A percentile compares a stretch with the other conserved stretches of the same genome.
Conservation (phyloP, 2,888 invertebrate species). For the Drosophila subquinaria region DNA sequence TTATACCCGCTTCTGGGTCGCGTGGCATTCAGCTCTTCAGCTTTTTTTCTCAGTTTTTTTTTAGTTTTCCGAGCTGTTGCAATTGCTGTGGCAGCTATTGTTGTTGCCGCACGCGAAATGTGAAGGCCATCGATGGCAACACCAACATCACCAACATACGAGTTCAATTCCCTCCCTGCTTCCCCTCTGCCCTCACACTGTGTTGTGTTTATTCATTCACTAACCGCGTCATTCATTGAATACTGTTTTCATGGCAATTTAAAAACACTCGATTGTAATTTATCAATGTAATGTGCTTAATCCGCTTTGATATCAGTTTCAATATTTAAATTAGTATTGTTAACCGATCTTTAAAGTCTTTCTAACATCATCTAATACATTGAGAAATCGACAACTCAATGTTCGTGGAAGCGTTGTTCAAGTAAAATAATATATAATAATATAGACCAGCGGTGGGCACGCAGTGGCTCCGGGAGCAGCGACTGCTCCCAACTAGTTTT, state of each 20-base stretch:
- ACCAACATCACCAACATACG: slow-evolving; percentile 29
- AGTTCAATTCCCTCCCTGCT: not conserved
- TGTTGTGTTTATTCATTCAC: slow-evolving; percentile 45
- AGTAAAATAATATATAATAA: too few species aligned
- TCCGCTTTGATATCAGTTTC: slow-evolving; percentile 30
- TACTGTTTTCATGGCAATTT: slow-evolving; percentile 51
- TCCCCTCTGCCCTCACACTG: slow-evolving; percentile 7
- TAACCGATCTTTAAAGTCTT: slow-evolving; percentile 12
- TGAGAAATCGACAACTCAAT: too few species aligned
- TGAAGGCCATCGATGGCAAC: slow-evolving; percentile 66
- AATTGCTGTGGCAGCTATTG: slow-evolving; percentile 61
- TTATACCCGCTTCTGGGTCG: slow-evolving; percentile 40
- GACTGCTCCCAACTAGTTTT: too few species aligned
- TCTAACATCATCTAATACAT: too few species aligned
- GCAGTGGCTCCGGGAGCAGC: too few species aligned
- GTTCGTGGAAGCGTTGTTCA: too few species aligned
- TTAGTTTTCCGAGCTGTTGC: slow-evolving; percentile 35
- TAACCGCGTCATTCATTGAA: slow-evolving; percentile 48
- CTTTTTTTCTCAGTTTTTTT: too few species aligned
- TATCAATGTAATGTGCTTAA: slow-evolving; percentile 54
- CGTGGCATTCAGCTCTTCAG: slow-evolving; percentile 26
- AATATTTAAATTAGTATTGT: slow-evolving; percentile 29
- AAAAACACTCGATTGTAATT: slow-evolving; percentile 47
- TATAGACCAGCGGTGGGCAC: too few species aligned
- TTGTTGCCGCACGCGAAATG: slow-evolving; percentile 70